Percentiles rank a stretch among this genome's conserved stretches.
Evolutionary conservation across 2,888 invertebrate species (phyloP).

Genomic region (Agrotis puta): DNA sequence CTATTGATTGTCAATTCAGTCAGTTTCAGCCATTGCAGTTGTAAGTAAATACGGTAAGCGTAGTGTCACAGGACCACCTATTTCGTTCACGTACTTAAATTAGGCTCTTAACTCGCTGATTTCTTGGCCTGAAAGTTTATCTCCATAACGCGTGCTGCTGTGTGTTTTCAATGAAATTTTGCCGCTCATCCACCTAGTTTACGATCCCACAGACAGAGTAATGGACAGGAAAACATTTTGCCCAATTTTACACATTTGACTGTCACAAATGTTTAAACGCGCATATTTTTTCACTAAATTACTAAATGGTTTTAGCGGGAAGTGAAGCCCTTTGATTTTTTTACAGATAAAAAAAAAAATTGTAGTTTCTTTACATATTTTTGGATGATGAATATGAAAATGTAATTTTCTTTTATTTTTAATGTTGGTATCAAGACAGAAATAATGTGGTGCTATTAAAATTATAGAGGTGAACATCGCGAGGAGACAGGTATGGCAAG

Average conservation of each 20-base stretch:
- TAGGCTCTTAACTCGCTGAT: slow-evolving; percentile 16
- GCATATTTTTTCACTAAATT: slow-evolving; percentile 58
- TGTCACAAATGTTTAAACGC: slow-evolving; percentile 50
- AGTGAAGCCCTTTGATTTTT: slow-evolving; percentile 51
- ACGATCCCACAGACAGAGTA: slow-evolving; percentile 55
- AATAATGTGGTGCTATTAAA: not conserved
- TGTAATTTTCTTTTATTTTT: slow-evolving; percentile 30
- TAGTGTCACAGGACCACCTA: not conserved
- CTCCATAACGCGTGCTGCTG: slow-evolving; percentile 45
- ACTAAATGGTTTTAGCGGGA: slow-evolving; percentile 50
- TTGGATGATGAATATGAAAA: slow-evolving; percentile 1
- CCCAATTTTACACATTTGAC: slow-evolving; percentile 61
- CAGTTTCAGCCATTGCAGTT: not conserved
- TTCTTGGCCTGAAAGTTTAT: slow-evolving; percentile 38
- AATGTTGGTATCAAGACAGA: not conserved
- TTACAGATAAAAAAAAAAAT: slow-evolving; percentile 34
- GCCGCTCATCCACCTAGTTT: slow-evolving; percentile 51
- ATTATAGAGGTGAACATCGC: not conserved
- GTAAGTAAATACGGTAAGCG: no score
- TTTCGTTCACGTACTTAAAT: not conserved
- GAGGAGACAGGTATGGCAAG: not conserved
- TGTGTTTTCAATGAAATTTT: slow-evolving; percentile 59
- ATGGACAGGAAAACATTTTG: slow-evolving; percentile 65
- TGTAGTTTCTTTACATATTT: slow-evolving; percentile 26
- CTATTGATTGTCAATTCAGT: not conserved